phyloP scores from a whole-genome alignment of 2,888 invertebrate genomes.

The Protophormia terraenovae region DNA sequence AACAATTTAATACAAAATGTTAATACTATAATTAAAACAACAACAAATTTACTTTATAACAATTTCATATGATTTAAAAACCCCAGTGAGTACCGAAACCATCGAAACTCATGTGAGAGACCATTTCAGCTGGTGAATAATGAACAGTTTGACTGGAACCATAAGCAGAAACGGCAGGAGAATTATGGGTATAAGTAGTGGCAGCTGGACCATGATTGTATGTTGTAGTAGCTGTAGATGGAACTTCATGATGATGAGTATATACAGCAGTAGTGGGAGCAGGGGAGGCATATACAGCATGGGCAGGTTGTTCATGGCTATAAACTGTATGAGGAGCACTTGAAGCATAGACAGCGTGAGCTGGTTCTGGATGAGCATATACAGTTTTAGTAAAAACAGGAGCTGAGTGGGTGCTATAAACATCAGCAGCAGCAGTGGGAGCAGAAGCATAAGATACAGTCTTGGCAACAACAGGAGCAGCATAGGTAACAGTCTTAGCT shows the following conservation, averaged over 20 bases:
- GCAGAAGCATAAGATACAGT: slow-evolving; percentile 70
- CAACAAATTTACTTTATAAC: slow-evolving; percentile 7
- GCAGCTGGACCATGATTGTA: slow-evolving; percentile 73
- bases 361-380: slow-evolving; percentile 57
- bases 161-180: slow-evolving; percentile 77
- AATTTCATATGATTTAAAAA: slow-evolving; percentile 82
- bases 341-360: neutral
- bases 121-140: slow-evolving; percentile 83
- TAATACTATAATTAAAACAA: slow-evolving; percentile 18
- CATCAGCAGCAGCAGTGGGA: slow-evolving; percentile 69
- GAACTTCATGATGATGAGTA: slow-evolving; percentile 71
- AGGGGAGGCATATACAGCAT: slow-evolving; percentile 64
- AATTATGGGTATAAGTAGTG: slow-evolving; percentile 78
- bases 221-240: slow-evolving; percentile 63
- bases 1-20: neutral
- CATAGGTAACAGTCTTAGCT: slow-evolving; percentile 69
- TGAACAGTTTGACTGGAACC: slow-evolving; percentile 80
- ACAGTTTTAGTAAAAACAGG: slow-evolving; percentile 66
- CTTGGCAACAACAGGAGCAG: slow-evolving; percentile 70
- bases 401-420: slow-evolving; percentile 66
- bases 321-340: slow-evolving; percentile 74
- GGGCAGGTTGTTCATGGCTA: slow-evolving; percentile 63
- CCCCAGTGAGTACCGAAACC: slow-evolving; percentile 85
- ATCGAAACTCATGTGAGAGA: slow-evolving; percentile 85
- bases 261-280: slow-evolving; percentile 71